Percentiles rank a stretch among this genome's conserved stretches.
Evolutionary conservation across 30 jellyfish, hydroid and myxozoan species (phyloP).

Genomic region (Catostylus mosaicus): DNA sequence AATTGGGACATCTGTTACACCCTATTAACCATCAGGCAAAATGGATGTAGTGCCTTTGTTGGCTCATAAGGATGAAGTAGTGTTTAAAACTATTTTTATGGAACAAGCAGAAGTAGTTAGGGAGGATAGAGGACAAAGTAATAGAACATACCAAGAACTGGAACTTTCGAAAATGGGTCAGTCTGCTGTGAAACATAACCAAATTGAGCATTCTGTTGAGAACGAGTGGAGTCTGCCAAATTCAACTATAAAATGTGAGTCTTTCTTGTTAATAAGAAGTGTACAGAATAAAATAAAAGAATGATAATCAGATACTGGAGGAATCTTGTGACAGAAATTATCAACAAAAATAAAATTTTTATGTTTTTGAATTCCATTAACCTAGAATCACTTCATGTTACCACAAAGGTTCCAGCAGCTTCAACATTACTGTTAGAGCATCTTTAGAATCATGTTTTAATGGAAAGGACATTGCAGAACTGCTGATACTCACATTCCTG

Average conservation of each 20-base stretch:
- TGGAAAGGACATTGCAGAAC: too few species aligned
- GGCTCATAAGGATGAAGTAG: conserved; percentile 39
- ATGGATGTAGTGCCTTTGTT: conserved; percentile 61
- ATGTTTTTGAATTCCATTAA: too few species aligned
- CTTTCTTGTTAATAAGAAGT: too few species aligned
- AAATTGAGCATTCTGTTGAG: conserved; percentile 5
- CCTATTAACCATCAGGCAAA: neutral
- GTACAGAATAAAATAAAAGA: too few species aligned
- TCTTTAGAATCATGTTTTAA: too few species aligned
- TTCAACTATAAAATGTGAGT: conserved; percentile 35
- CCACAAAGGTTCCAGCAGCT: too few species aligned
- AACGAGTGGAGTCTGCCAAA: conserved; percentile 26
- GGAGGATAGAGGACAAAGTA: neutral
- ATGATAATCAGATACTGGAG: too few species aligned
- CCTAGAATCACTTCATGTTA: neutral
- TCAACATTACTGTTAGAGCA: too few species aligned
- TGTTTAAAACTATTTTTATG: conserved; percentile 9
- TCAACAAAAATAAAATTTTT: too few species aligned
- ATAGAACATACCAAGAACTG: conserved; percentile 1
- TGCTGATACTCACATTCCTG: too few species aligned
- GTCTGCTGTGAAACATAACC: conserved; percentile 26
- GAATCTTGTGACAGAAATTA: too few species aligned
- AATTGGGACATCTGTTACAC: neutral
- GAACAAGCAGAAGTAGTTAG: neutral
- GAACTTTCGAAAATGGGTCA: conserved; percentile 49